A percentile compares a stretch with the other conserved stretches of the same genome.
Evolutionary conservation across 2,113 vertebrate genomes (phyloP).

Genomic region (Henicopernis longicauda): DNA sequence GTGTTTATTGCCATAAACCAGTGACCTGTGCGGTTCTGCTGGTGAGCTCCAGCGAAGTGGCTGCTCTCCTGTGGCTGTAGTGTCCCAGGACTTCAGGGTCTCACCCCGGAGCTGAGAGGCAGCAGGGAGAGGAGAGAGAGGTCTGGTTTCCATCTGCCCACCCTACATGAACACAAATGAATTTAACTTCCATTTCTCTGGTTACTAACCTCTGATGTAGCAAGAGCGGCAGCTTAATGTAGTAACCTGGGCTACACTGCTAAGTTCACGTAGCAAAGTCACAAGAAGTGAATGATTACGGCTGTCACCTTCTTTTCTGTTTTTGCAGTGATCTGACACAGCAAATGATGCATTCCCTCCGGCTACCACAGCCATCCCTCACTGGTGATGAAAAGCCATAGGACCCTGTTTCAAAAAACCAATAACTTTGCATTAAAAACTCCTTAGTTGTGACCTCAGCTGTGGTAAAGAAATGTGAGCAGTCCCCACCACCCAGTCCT

Average conservation of each 20-base stretch:
- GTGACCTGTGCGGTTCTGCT: not conserved
- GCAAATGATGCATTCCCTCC: not conserved
- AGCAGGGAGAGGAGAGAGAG: not conserved
- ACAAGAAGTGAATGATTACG: not conserved
- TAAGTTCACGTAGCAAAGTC: accelerated
- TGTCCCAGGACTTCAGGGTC: not conserved
- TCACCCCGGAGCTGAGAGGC: not conserved
- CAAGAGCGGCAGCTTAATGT: not conserved
- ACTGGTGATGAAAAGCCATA: not conserved
- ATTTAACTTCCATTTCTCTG: not conserved
- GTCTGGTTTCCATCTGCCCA: not conserved
- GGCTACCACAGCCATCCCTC: not conserved
- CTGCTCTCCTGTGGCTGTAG: not conserved
- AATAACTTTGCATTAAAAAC: not conserved
- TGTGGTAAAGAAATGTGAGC: not conserved
- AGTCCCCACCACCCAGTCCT: not conserved
- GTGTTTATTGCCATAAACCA: not conserved
- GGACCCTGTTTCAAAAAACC: not conserved
- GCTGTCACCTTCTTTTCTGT: not conserved
- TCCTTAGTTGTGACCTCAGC: not conserved
- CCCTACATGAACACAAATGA: not conserved
- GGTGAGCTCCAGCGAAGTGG: not conserved
- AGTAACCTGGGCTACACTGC: not conserved
- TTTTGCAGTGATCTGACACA: not conserved
- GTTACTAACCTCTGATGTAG: not conserved